phyloP scores from a whole-genome alignment of 2,797 vertebrate species.

The Poecilia velifera region DNA sequence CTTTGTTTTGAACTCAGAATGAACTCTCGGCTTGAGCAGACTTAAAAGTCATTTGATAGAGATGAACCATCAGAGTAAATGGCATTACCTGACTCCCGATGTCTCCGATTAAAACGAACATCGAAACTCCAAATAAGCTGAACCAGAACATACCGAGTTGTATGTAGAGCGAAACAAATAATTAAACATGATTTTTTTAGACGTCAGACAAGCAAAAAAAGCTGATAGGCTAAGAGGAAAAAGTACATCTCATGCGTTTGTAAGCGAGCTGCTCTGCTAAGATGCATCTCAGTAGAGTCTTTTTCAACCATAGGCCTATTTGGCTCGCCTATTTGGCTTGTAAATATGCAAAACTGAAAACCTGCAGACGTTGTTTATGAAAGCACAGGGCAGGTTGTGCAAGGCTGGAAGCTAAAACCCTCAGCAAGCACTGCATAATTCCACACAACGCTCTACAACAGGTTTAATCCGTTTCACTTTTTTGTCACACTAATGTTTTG shows the following conservation, averaged over 20 bases:
- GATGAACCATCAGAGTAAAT: slow-evolving; percentile 45
- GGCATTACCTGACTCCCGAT: slow-evolving; percentile 39
- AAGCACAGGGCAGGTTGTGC: neutral
- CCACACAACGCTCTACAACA: neutral
- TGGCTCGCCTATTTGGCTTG: slow-evolving; percentile 15
- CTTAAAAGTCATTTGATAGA: slow-evolving; percentile 33
- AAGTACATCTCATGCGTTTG: neutral
- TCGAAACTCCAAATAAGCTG: slow-evolving; percentile 34
- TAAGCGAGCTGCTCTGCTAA: neutral
- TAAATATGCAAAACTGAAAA: slow-evolving; percentile 17
- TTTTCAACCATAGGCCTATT: slow-evolving; percentile 6
- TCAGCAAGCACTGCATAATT: slow-evolving; percentile 1
- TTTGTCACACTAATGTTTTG: neutral
- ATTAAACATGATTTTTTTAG: slow-evolving; percentile 1
- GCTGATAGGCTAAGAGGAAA: neutral
- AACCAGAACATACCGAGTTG: neutral
- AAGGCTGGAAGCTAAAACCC: slow-evolving; percentile 14
- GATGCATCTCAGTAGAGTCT: neutral
- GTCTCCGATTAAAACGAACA: slow-evolving; percentile 38
- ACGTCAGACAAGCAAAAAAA: neutral
- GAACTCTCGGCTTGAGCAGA: slow-evolving; percentile 61
- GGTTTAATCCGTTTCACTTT: neutral
- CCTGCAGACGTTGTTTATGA: slow-evolving; percentile 35
- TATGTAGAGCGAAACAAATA: slow-evolving; percentile 1
- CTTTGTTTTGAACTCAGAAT: slow-evolving; percentile 68